Evolutionary conservation across 2,113 vertebrate species (phyloP), one percentile per base, ranked within the genome.

Genomic region (Sula dactylatra): DNA sequence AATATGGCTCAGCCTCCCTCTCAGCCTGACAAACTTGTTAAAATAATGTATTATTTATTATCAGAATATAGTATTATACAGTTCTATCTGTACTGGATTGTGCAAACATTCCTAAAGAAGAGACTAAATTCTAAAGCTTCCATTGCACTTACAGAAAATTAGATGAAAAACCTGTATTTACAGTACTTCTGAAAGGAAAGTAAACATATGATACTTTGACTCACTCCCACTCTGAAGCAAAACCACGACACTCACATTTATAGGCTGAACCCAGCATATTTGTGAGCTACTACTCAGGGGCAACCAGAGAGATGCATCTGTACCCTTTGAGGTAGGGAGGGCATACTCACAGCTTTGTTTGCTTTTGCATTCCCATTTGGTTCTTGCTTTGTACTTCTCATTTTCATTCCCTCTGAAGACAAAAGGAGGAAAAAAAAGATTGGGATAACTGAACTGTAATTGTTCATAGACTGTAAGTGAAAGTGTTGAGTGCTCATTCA

Each of bases 331-430:
- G 24, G 47, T 24, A 40, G 16, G 49, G 59, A 78, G 44, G 16
- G 40, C 38, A 74, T 81, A 98, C 98, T 98, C 78, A 99, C 99
- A 98, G 98, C 97, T 99, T 99, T 99, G 94, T 95, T 99, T 77
- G 98, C 92, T 97, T 99, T 99, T 93, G 98, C 98, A 80, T 98
- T 99, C 81, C 99, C 99, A 83, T 99, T 99, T 65, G 98, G 96
- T 90, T 99, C 99, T 59, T 99, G 98, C 95, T 99, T 99, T 16
- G 99, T 98, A 92, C 99, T 99, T 97, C 99, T 99, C 98, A 99
- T 99, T 98, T 99, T 99, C 99, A 99, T 99, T 85, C 99, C 99
- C 96, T 99, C 99, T 99, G 70, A 82, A 96, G 32, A 44, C 22
- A 94, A 80, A 77, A 85, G 9, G 40, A 66, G 52, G 4, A 61